Conservation (phyloP, 2,113 vertebrate genomes). For the Pao palembangensis region DNA sequence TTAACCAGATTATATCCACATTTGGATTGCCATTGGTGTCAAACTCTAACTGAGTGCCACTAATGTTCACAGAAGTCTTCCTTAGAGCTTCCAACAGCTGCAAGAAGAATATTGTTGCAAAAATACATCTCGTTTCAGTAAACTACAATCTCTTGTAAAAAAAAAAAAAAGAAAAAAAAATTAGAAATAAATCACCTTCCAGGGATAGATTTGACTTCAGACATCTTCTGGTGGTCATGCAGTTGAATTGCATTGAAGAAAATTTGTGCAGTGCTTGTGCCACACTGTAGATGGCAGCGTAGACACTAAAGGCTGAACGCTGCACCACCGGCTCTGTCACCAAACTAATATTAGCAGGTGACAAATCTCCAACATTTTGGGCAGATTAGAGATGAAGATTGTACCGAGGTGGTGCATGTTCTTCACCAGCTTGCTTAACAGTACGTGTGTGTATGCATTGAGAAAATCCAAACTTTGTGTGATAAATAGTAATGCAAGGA, state of each 20-base stretch:
- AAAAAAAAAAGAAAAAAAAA: too few relatives aligned
- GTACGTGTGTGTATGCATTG: conserved; percentile 40
- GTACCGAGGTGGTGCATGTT: background rate
- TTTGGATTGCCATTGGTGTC: conserved; percentile 74
- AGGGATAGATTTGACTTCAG: conserved; percentile 67
- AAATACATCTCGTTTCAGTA: background rate
- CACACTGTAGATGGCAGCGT: conserved; percentile 77
- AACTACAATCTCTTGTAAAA: too few relatives aligned
- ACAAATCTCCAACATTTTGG: conserved; percentile 65
- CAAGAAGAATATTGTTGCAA: conserved; percentile 10
- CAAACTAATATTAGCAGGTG: conserved; percentile 44
- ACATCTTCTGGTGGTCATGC: conserved; percentile 7
- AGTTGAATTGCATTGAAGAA: conserved; percentile 68
- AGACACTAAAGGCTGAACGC: conserved; percentile 69
- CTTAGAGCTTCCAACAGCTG: conserved; percentile 63
- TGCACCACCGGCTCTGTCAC: conserved; percentile 19
- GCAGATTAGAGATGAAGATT: conserved; percentile 59
- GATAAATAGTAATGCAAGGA: conserved; percentile 75
- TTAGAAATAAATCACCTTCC: conserved; percentile 75
- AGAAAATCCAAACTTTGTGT: conserved; percentile 48
- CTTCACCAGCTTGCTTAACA: conserved; percentile 60
- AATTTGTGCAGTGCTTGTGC: conserved; percentile 81
- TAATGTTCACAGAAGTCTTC: conserved; percentile 63
- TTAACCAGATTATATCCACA: conserved; percentile 73
- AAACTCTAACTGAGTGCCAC: conserved; percentile 67